phyloP scores from a whole-genome alignment of 1,140 invertebrate genomes.

The Drosophila arawakana region DNA sequence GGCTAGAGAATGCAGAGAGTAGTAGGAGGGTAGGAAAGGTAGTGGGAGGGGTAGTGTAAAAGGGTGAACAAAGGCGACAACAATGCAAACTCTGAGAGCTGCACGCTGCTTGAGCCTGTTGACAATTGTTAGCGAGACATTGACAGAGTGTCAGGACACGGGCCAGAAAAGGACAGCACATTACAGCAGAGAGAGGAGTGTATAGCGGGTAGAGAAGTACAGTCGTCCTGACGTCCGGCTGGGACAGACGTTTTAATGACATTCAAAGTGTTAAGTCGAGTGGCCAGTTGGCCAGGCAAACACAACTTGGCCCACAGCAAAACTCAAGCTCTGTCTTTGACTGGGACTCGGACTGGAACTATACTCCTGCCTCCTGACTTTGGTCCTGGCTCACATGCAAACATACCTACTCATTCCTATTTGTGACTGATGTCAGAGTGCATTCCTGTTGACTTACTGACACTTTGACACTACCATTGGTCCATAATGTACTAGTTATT shows the following conservation, averaged over 20 bases:
- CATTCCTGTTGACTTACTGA: constrained; percentile 82
- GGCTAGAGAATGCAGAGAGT: constrained; percentile 41
- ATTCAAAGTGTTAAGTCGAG: constrained; percentile 78
- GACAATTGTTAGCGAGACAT: constrained; percentile 82
- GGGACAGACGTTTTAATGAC: constrained; percentile 71
- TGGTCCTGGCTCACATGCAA: constrained; percentile 5
- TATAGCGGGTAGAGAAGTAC: not conserved
- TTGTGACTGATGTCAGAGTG: constrained; percentile 22
- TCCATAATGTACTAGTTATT: constrained; percentile 43
- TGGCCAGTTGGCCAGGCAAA: constrained; percentile 52
- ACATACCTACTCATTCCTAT: constrained; percentile 30
- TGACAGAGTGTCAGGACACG: constrained; percentile 68
- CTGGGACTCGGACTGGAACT: constrained; percentile 7
- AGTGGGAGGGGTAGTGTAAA: not conserved
- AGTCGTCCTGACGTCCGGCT: not conserved
- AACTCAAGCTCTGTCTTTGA: constrained; percentile 6
- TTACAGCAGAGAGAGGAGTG: constrained; percentile 5
- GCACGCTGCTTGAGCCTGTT: constrained; percentile 78
- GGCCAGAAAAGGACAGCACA: not conserved
- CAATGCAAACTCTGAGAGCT: constrained; percentile 51
- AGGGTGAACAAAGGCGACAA: constrained; percentile 44
- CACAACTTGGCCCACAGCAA: constrained; percentile 5
- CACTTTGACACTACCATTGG: constrained; percentile 69
- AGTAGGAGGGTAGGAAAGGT: too few species aligned
- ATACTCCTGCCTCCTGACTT: not conserved